Conservation (phyloP, 53 echinoderm and acorn worm species). For the Crossaster papposus region DNA sequence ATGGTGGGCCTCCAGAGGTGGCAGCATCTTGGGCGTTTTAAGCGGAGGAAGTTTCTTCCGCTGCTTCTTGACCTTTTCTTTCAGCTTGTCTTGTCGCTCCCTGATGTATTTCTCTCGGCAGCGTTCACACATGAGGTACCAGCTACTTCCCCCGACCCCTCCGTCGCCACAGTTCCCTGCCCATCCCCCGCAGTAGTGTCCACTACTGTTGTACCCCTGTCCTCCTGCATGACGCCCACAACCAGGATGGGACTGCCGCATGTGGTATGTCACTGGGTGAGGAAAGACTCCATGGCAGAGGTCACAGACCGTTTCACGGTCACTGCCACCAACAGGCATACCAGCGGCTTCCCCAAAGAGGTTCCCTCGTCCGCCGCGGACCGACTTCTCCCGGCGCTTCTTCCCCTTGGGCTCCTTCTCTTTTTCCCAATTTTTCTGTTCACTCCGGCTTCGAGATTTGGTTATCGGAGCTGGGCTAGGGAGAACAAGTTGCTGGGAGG, state of each 20-base stretch:
- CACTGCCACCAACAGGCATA: slow-evolving; percentile 76
- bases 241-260: slow-evolving; percentile 93
- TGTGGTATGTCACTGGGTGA: slow-evolving; percentile 96
- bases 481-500: slow-evolving; percentile 84
- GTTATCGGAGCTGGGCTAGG: slow-evolving; percentile 93
- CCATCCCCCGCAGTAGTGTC: slow-evolving; percentile 92
- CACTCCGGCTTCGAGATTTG: slow-evolving; percentile 69
- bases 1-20: slow-evolving; percentile 92
- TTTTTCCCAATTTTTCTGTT: slow-evolving; percentile 64
- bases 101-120: slow-evolving; percentile 92
- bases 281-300: slow-evolving; percentile 88
- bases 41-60: slow-evolving; percentile 82
- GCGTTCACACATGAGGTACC: slow-evolving; percentile 92
- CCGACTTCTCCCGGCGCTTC: slow-evolving; percentile 88
- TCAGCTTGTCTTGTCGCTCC: slow-evolving; percentile 87
- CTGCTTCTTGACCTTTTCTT: slow-evolving; percentile 86
- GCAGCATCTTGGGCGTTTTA: slow-evolving; percentile 81
- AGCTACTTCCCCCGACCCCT: slow-evolving; percentile 70
- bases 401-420: slow-evolving; percentile 87
- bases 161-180: slow-evolving; percentile 92
- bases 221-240: slow-evolving; percentile 90
- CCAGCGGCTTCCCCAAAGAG: slow-evolving; percentile 96
- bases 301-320: slow-evolving; percentile 86
- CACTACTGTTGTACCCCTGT: slow-evolving; percentile 97
- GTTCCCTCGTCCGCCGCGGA: slow-evolving; percentile 91